A percentile compares a stretch with the other conserved stretches of the same genome.
Conservation (phyloP, 2,797 vertebrate species). For the Ispidina picta region DNA sequence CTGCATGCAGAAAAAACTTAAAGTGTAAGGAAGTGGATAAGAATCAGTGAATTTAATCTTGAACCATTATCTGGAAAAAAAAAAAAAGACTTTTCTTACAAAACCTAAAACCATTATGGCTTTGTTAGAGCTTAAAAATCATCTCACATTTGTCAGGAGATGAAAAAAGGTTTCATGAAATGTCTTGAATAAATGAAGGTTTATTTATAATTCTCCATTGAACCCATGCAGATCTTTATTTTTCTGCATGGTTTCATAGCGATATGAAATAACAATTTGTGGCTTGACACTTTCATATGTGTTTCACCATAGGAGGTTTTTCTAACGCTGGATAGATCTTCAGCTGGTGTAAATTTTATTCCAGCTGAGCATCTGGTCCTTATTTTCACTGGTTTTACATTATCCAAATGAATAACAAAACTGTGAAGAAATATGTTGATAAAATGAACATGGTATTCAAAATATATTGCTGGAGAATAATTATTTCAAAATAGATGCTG, state of each 20-base stretch:
- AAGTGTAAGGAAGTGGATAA: background rate
- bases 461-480: background rate
- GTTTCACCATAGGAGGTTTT: constrained; percentile 27
- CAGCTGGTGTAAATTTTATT: constrained; percentile 27
- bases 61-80: background rate
- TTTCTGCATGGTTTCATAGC: background rate
- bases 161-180: background rate
- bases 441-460: background rate
- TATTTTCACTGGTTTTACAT: constrained; percentile 20
- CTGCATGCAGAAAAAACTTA: background rate
- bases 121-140: background rate
- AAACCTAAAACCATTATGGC: background rate
- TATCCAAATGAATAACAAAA: constrained; percentile 27
- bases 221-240: background rate
- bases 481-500: constrained; percentile 16
- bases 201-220: background rate
- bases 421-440: constrained; percentile 13
- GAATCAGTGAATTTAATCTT: background rate
- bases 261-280: background rate
- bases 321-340: background rate
- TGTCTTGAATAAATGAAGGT: background rate
- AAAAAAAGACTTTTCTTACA: background rate
- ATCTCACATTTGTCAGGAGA: background rate
- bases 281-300: constrained; percentile 23
- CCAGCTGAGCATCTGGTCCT: constrained; percentile 32